Base-by-base conservation (phyloP, 2,113 vertebrate species). In the Struthidea cinerea region DNA sequence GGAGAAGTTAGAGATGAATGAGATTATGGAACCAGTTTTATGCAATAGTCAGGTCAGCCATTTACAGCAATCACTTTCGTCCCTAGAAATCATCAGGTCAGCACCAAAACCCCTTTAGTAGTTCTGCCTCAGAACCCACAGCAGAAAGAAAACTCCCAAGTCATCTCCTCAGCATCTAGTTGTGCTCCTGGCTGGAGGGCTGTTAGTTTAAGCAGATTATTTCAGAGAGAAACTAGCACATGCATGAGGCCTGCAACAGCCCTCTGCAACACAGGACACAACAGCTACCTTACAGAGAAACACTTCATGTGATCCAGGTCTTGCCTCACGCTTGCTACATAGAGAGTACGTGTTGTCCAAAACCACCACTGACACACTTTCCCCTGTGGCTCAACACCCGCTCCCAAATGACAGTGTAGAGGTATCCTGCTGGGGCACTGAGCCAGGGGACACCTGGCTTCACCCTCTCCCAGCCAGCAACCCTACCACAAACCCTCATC, bases 361-460 rank as follows among this genome's bases (percentile, higher is more conserved):
- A 95, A 13, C 22, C 56, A 65, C 19, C 46, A 30, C 2, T 4
- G 22, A 9, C 27, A 5, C 46, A 3, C 65, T 74, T 60, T 32
- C 10, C 22, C 7, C 44, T 49, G 27, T 20, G 32, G 32, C 50
- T 57, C 13, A 6, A 22, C 35, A 56, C 10, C 16, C 0, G 0
- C 47, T 93, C 47, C 53, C 75, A 52, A 67, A 24, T 2, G 6
- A 27, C 2, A 4, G n/a, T 2, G 2, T 11, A 27, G 57, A 2
- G 0, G 15, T 52, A 22, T 55, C 33, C 28, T 30, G 46, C 17
- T 16, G 19, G 16, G 52, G 19, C 53, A 44, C 21, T 0, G 0
- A 71, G 74, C 13, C 2, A 5, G 16, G 17, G 32, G 24, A 46
- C 14, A 15, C 9, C 23, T 0, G 0, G 11, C n/a, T 42, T 42